Percentiles rank a stretch among this genome's conserved stretches.
These are phyloP conservation scores for Lithobates pipiens DNA, from an alignment of 2,797 vertebrate genomes.

Conservation along the genomic window DNA sequence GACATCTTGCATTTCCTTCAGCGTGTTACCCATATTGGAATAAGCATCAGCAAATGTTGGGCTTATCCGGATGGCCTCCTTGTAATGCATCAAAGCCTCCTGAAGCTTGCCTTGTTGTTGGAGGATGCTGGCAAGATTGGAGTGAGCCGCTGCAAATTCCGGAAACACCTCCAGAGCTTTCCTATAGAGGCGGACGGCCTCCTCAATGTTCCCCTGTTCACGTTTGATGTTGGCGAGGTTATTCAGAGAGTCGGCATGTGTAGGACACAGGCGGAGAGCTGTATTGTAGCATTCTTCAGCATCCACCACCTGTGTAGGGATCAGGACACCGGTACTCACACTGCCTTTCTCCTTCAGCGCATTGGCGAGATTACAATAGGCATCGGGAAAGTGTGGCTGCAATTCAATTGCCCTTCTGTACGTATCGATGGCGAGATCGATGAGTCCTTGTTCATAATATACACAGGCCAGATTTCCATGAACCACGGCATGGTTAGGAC, in stretches of 20 bases:
- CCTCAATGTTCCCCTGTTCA: constrained; percentile 98
- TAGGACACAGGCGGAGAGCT: constrained; percentile 94
- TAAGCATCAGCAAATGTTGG: constrained; percentile 98
- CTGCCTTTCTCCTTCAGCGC: constrained; percentile 99
- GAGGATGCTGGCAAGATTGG: constrained; percentile 96
- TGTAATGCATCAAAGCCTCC: constrained; percentile 99
- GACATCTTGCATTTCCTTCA: constrained; percentile 99
- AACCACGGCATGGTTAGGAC: constrained; percentile 97
- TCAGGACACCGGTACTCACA: constrained; percentile 78
- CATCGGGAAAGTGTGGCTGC: constrained; percentile 97
- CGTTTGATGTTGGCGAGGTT: constrained; percentile 98
- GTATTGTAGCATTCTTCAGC: constrained; percentile 99
- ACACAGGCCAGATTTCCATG: constrained; percentile 98
- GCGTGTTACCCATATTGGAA: constrained; percentile 98
- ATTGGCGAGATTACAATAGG: constrained; percentile 98
- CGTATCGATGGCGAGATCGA: constrained; percentile 97
- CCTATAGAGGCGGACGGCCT: constrained; percentile 95
- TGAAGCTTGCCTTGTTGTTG: constrained; percentile 98
- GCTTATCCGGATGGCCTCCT: constrained; percentile 98
- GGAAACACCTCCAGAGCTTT: constrained; percentile 98
- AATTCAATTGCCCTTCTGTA: constrained; percentile 97
- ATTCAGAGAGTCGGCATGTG: constrained; percentile 97
- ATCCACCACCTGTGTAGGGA: constrained; percentile 86
- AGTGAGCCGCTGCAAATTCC: constrained; percentile 98
- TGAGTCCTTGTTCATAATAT: constrained; percentile 97